Conservation (phyloP, 1,140 invertebrate genomes). For the Heliothis virescens region DNA sequence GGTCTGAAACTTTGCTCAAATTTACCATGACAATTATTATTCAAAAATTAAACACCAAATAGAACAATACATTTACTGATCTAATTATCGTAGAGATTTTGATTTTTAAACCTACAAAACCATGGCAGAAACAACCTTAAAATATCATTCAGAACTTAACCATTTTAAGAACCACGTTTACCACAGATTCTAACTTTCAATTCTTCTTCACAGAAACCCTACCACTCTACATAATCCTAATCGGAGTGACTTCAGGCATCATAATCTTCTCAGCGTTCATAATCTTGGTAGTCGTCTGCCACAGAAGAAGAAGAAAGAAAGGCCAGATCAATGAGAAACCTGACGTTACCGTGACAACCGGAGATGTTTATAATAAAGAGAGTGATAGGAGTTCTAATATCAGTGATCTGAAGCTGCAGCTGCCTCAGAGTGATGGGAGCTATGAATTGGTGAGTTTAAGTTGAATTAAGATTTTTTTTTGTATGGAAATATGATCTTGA, state of each 20-base stretch:
- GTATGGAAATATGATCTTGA: too few relatives aligned
- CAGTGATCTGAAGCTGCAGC: constrained; percentile 95
- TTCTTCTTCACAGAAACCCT: constrained; percentile 86
- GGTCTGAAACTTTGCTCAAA: too few relatives aligned
- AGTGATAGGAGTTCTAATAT: constrained; percentile 96
- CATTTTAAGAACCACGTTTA: not conserved
- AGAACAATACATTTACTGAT: too few relatives aligned
- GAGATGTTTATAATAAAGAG: constrained; percentile 89
- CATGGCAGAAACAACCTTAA: too few relatives aligned
- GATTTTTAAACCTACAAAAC: too few relatives aligned
- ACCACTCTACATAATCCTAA: constrained; percentile 88
- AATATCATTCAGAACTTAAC: too few relatives aligned
- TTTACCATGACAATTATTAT: too few relatives aligned
- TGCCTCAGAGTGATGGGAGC: constrained; percentile 91
- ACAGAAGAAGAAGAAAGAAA: constrained; percentile 85
- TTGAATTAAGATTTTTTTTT: not conserved
- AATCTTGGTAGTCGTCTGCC: constrained; percentile 88
- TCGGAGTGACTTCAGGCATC: constrained; percentile 88
- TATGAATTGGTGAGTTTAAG: constrained; percentile 87
- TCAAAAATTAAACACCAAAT: too few relatives aligned
- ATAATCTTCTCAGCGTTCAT: constrained; percentile 88
- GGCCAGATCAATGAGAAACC: constrained; percentile 77
- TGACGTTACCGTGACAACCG: constrained; percentile 76
- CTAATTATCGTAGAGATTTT: too few relatives aligned
- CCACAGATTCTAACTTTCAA: not conserved